Conservation (phyloP, 2,113 vertebrate species). For the Gymnogyps californianus region DNA sequence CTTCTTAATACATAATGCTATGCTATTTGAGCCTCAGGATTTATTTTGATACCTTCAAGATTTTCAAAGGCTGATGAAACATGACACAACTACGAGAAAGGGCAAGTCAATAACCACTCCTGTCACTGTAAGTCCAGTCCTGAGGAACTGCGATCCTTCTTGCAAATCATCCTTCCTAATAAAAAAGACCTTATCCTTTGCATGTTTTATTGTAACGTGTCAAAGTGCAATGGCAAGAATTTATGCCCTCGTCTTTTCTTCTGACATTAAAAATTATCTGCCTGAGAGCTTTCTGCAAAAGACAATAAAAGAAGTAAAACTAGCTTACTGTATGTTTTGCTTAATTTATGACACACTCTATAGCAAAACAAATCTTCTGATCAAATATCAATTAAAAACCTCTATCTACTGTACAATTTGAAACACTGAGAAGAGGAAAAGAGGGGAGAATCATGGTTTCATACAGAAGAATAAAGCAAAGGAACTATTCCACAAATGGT, state of each 20-base stretch:
- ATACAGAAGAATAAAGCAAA: background rate
- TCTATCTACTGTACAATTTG: background rate
- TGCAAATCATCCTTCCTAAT: background rate
- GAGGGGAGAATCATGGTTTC: background rate
- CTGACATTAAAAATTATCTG: background rate
- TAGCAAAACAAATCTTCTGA: background rate
- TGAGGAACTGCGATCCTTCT: background rate
- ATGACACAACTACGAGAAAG: background rate
- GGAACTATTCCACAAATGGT: background rate
- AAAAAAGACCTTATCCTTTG: background rate
- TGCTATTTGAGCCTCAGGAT: background rate
- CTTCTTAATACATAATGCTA: background rate
- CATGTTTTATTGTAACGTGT: background rate
- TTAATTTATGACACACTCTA: background rate
- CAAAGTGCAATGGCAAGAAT: background rate
- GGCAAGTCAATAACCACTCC: background rate
- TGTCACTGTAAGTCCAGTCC: background rate
- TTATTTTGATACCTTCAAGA: background rate
- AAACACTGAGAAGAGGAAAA: background rate
- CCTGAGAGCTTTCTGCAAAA: background rate
- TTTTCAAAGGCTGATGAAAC: conserved; percentile 9
- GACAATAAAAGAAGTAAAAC: background rate
- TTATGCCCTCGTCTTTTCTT: background rate
- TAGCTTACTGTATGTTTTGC: background rate
- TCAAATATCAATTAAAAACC: background rate